Evolutionary conservation across 37 sponge, comb jelly and placozoan genomes (phyloP), one percentile per base, ranked within the genome.

Genomic region (Cladorhizidae sp.): DNA sequence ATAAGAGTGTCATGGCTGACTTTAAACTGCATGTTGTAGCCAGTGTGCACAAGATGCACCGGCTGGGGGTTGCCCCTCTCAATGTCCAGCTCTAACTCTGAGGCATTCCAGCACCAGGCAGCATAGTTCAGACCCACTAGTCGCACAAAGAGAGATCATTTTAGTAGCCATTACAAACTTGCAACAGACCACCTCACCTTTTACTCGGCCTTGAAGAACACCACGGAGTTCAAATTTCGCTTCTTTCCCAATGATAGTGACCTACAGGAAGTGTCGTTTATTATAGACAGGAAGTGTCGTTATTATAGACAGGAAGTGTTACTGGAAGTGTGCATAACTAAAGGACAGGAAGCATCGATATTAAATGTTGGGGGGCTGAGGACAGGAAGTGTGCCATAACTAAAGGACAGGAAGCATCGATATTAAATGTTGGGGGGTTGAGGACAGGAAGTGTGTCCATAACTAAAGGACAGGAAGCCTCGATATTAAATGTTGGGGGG

Each of bases 71-170:
- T 39, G 1, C 57, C 81, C 1, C 45, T 69, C 14, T 43, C 61
- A 15, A 93, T 70, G 17, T 59, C 70, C 11, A 83, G 72, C 1
- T 3, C 40, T 17, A 82, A 2, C 0, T 56, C 64, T 21, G 73
- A 23, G 12, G 75, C 73, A 25, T 75, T 64, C 94, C 94, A 93
- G 70, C 94, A 93, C 94, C 94, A 93, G 9, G 21, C 40, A 11
- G 74, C 37, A 67, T 86, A 52, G 29, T 70, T 76, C 39, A 90
- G 21, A 5, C 39, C 38, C 58, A 90, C 90, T 85, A 64, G 18
- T 45, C 14, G 22, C 1, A 39, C 1, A 38, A 67, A n/a, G 50
- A 49, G 54, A 42, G 68, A 36, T 31, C 3, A 32, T 6, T 59
- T 26, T 3, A 26, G 12, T 54, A 54, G 61, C 3, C 18, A 59